phyloP scores from a whole-genome alignment of 1,140 invertebrate genomes.

The Heliconius eleuchia region DNA sequence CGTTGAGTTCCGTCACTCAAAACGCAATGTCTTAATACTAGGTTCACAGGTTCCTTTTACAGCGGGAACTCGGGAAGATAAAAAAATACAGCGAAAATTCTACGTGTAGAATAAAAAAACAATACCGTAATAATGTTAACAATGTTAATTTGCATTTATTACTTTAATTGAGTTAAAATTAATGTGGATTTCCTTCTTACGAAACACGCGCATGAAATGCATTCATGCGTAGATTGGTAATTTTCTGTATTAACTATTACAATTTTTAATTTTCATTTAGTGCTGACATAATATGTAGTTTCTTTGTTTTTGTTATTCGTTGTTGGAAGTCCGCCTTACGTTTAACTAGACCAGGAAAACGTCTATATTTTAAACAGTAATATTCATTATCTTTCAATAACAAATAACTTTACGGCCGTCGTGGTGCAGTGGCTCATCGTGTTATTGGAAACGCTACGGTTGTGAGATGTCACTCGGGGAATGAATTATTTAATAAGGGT shows the following conservation, averaged over 20 bases:
- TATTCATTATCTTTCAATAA: no score
- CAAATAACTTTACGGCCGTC: no score
- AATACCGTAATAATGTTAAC: not conserved
- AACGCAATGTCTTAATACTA: no score
- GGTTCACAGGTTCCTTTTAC: no score
- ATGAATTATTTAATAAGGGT: no score
- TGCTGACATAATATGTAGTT: not conserved
- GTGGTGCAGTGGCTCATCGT: no score
- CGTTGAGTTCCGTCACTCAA: no score
- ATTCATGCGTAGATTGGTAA: not conserved
- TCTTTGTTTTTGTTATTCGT: not conserved
- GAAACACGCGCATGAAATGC: not conserved
- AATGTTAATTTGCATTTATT: not conserved
- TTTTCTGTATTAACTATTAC: not conserved
- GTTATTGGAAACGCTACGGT: no score
- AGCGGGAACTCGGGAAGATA: no score
- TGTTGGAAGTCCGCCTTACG: not conserved
- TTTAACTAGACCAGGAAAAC: not conserved
- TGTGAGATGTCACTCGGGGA: no score
- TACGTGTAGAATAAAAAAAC: not conserved
- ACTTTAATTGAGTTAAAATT: not conserved
- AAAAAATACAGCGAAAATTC: not conserved
- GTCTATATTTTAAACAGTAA: not conserved
- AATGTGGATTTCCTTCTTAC: not conserved
- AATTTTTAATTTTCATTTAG: not conserved